Evolutionary conservation across 1,140 invertebrate species (phyloP).

Genomic region (Trachelipus rathkii): DNA sequence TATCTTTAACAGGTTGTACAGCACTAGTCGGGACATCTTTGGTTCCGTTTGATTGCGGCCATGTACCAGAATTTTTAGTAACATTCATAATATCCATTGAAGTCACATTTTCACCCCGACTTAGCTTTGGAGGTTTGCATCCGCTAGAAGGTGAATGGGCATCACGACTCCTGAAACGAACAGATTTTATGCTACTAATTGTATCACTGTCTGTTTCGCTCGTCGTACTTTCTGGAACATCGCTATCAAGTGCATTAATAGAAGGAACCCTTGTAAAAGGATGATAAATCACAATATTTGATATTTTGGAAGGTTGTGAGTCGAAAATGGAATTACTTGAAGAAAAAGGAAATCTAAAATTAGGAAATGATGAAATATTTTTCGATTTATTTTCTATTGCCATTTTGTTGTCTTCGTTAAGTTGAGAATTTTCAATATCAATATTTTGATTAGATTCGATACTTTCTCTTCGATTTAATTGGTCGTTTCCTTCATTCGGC

Average conservation of each 20-base stretch:
- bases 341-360: background rate
- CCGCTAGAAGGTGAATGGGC: slow-evolving; percentile 8
- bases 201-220: slow-evolving; percentile 8
- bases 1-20: too few relatives aligned
- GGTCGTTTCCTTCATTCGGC: background rate
- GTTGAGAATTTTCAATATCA: too few relatives aligned
- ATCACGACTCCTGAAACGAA: background rate
- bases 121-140: slow-evolving; percentile 12
- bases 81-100: background rate
- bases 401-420: too few relatives aligned
- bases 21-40: background rate
- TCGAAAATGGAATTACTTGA: background rate
- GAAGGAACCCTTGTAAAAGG: background rate
- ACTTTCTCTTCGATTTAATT: background rate
- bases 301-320: background rate
- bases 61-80: background rate
- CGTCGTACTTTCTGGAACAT: background rate
- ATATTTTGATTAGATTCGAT: background rate
- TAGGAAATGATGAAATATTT: too few relatives aligned
- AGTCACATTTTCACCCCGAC: background rate
- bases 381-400: too few relatives aligned
- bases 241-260: background rate
- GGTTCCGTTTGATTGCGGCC: background rate
- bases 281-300: slow-evolving; percentile 4
- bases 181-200: background rate